phyloP scores from a whole-genome alignment of 2,888 invertebrate genomes.

The Lagria hirta region DNA sequence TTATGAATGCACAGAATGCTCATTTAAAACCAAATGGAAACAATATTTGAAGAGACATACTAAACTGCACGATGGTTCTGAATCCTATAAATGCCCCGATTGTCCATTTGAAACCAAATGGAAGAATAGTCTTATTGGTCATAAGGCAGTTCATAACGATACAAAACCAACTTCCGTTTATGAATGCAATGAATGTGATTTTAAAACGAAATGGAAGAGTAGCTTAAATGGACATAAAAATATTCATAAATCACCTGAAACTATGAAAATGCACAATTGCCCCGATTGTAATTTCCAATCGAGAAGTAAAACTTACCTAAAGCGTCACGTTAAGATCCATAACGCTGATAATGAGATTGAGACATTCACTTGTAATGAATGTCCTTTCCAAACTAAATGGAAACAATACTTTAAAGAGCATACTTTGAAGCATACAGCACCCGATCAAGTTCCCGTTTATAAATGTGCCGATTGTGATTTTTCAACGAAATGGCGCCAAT shows the following conservation, averaged over 20 bases:
- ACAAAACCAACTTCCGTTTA: conserved; percentile 31
- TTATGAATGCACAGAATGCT: conserved; percentile 17
- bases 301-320: conserved; percentile 17
- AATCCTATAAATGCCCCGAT: conserved; percentile 8
- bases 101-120: conserved; percentile 21
- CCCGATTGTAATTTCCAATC: conserved; percentile 15
- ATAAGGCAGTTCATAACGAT: conserved; percentile 32
- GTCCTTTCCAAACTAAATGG: conserved; percentile 21
- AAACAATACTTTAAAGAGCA: conserved; percentile 24
- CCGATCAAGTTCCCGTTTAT: conserved; percentile 13
- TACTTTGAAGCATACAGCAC: conserved; percentile 14
- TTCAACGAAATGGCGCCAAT: conserved; percentile 18
- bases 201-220: conserved; percentile 36
- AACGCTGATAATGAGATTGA: conserved; percentile 11
- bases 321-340: conserved; percentile 16
- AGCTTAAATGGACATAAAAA: conserved; percentile 34
- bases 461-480: conserved; percentile 21
- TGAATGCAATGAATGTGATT: conserved; percentile 31
- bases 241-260: conserved; percentile 32
- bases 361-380: conserved; percentile 16
- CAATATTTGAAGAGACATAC: conserved; percentile 21
- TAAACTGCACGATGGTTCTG: conserved; percentile 9
- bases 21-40: conserved; percentile 20
- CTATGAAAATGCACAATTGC: conserved; percentile 31
- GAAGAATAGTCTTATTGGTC: conserved; percentile 23